Evolutionary conservation across 2,113 vertebrate species (phyloP), one percentile per base, ranked within the genome.

Genomic region (Erythrocercus mccallii): DNA sequence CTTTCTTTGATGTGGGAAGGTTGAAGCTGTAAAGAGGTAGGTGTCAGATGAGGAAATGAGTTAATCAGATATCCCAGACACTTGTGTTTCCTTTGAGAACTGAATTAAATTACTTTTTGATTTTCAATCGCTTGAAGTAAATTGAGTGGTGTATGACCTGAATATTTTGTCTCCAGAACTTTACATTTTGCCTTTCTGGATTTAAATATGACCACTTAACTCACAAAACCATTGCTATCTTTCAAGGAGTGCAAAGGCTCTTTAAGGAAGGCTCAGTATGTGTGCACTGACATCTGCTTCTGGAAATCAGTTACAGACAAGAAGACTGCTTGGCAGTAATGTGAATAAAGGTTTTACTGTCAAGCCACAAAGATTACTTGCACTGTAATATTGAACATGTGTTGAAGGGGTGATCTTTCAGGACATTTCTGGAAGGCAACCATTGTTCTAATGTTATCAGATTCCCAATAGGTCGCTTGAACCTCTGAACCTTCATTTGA

Each of bases 61-160:
- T 96, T 96, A 90, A 91, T 92, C 69, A 62, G 83, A 62, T 92
- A 54, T 47, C 44, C 16, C 51, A 88, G 68, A 48, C 71, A 40
- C 35, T 68, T 81, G 11, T 68, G 48, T 60, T 89, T 92, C 72
- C 69, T 89, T 38, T 71, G 81, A 89, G 51, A 60, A 77, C 3
- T 78, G 47, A 90, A 83, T 93, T 68, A 88, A 90, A 90, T 80
- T 83, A 82, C 47, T 73, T 92, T 69, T 62, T 62, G 17, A 91
- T 88, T 96, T 83, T 74, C 15, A 74, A 81, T 85, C 61, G 57
- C 54, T 72, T 1, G 0, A 74, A 92, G 57, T 71, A 90, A 96
- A 93, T 13, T 40, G 33, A 94, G 53, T 60, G 31, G 51, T 57
- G 33, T 38, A 68, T 2, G 37, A 94, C 28, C n/a, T 35, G 44